Base-by-base conservation (phyloP, 1,140 invertebrate species). In the Adelges cooleyi region DNA sequence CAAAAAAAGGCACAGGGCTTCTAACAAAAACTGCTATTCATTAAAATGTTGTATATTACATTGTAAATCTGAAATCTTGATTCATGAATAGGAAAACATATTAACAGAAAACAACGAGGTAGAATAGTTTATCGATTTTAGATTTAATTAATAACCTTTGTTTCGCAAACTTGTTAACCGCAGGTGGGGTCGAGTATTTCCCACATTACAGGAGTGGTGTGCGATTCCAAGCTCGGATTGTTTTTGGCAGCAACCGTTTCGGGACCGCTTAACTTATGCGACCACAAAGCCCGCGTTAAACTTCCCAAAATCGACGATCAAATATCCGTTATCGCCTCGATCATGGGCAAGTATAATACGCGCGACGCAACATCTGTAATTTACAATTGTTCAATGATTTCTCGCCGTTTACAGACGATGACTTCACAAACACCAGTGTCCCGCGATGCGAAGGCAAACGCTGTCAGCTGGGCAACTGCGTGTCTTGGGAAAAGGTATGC, bases 381-480 rank as follows among this genome's bases (percentile, higher is more conserved):
- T 6, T 33, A 33, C 5, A 33, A 33, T 33, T 33, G n/a, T 33
- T 6, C 11, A 33, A 6, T 33, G 5, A 6, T 33, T 33, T 6
- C 29, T 33, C 29, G 11, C 11, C 29, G 11, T 33, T 6, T 6
- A 22, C 33, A 65, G 62, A 65, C 3, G 5, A 44, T n/a, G 11
- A 9, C 40, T 20, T 38, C 23, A 51, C 9, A 27, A 2, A 38
- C 11, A n/a, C 27, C 29, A n/a, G n/a, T 13, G 9, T 2, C 10
- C 40, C 40, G 0, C 3, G 48, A 17, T 88, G 86, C 69, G 49
- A 75, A 4, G 82, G 83, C 1, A 70, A 79, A n/a, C 76, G 84
- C 54, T 93, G 89, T 74, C 72, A 76, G 20, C 75, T 84, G 38
- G 89, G 89, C 0, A 72, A 81, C 48, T 92, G 89, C 73, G 70